Base-by-base conservation (phyloP, 2,888 invertebrate genomes). In the Acronicta psi region DNA sequence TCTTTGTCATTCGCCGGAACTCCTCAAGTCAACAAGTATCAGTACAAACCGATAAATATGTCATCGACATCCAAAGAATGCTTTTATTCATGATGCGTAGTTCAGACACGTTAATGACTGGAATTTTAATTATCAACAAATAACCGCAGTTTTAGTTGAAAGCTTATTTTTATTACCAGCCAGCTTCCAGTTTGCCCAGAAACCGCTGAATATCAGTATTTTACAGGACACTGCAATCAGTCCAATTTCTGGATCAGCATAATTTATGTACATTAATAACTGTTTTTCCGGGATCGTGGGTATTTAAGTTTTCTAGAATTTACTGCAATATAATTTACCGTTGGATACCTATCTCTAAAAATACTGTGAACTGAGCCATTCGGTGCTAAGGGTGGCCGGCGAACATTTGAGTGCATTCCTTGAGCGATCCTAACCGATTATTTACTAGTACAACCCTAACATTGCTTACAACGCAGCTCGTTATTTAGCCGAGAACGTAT, bases 391-490 rank as follows among this genome's bases (percentile, higher is more conserved):
- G 57, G 68, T 56, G 31, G 42, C 31, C 31, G 53, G 51, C 54
- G 23, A 20, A 43, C 38, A 34, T 56, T 70, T 49, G 73, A 69
- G 58, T 77, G 71, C 82, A 84, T 85, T 85, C 84, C 82, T 58
- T 46, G 23, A 57, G 69, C 65, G 74, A 63, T 66, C 69, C 75
- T 76, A 80, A 78, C 81, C 82, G 78, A 79, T 80, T 81, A 80
- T 79, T 81, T 77, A 79, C 69, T 70, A 63, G 58, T 58, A 66
- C 53, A 59, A 71, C 56, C 34, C 58, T 54, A 67, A 38, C 40
- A 66, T 69, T 63, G 38, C 58, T 53, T 41, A 25, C 47, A 63
- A 60, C 18, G 5, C 20, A 20, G 10, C 46, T 65, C 44, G 62
- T 59, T 67, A 59, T 40, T 54, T 31, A 36, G 20, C 37, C 37